Base-by-base conservation (phyloP, 2,113 vertebrate genomes). In the Theristicus caerulescens region DNA sequence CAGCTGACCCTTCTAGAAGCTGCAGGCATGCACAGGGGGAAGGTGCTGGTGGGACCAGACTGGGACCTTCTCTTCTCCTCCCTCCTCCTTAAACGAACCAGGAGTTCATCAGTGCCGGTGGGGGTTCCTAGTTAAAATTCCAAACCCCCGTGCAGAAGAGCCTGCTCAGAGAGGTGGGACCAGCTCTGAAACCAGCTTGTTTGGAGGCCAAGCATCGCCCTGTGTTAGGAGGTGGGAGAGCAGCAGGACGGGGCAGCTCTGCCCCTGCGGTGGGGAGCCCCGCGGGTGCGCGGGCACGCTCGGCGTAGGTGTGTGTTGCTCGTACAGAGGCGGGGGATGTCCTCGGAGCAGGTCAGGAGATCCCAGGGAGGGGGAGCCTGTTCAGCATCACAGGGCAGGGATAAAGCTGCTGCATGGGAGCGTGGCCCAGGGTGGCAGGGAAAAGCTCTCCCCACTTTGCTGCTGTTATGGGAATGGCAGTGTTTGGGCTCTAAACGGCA, bases 251-350 rank as follows among this genome's bases (percentile, higher is more conserved):
- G 17, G 26, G 38, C 5, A 1, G 38, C 26, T 52, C 51, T 47
- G 57, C 36, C 36, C n/a, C 26, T 38, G 40, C 58, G 4, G 4
- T 55, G 40, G 34, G n/a, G 42, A 57, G 24, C n/a, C n/a, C 59
- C 59, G 13, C 4, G 3, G 40, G 8, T 6, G 5, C 0, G 4
- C 49, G 59, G 71, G 14, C 27, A 3, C 1, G 3, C 34, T 32
- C 3, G 0, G 59, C 16, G 27, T 20, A 9, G 40, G 70, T 13
- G 40, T 34, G 59, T 26, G 51, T 17, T 27, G 59, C 42, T 69
- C 5, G 0, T 46, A 27, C 25, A 10, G n/a, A 78, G 44, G 54
- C 1, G 1, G 14, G 44, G 44, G 52, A n/a, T 49, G 31, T 54
- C 46, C 55, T 46, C 17, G 6, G 54, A 61, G 36, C 52, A 24